Conservation (phyloP, 2,888 invertebrate species). For the Orgyia antiqua region DNA sequence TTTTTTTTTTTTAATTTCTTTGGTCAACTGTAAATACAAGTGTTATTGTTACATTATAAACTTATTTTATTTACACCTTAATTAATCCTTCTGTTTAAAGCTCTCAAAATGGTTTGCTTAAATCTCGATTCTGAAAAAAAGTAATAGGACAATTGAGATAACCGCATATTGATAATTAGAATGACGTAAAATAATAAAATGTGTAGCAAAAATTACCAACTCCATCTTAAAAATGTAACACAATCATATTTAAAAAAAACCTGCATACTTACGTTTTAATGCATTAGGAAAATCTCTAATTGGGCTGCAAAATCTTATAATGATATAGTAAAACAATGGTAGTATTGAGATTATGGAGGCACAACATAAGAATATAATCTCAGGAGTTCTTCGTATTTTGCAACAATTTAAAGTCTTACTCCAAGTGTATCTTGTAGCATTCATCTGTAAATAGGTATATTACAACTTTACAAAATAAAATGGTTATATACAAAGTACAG, state of each 20-base stretch:
- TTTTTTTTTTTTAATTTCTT: constrained; percentile 27
- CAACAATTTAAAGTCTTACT: constrained; percentile 78
- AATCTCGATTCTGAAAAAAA: constrained; percentile 66
- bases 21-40: constrained; percentile 33
- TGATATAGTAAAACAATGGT: constrained; percentile 78
- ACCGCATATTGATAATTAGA: too few relatives aligned
- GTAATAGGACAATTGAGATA: too few relatives aligned
- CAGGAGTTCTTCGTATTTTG: constrained; percentile 72
- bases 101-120: constrained; percentile 57
- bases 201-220: too few relatives aligned
- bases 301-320: constrained; percentile 70
- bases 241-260: too few relatives aligned
- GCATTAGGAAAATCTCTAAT: constrained; percentile 67
- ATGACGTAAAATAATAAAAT: too few relatives aligned
- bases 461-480: background rate
- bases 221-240: too few relatives aligned
- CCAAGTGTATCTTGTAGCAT: constrained; percentile 80
- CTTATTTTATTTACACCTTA: constrained; percentile 25
- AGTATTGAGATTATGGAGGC: constrained; percentile 68
- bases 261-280: constrained; percentile 54
- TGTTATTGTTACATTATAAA: constrained; percentile 17
- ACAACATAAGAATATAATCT: constrained; percentile 75
- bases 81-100: constrained; percentile 43
- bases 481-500: background rate
- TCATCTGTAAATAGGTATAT: constrained; percentile 72